Conservation (phyloP, 2,888 invertebrate genomes). For the Habroteleia sp. region DNA sequence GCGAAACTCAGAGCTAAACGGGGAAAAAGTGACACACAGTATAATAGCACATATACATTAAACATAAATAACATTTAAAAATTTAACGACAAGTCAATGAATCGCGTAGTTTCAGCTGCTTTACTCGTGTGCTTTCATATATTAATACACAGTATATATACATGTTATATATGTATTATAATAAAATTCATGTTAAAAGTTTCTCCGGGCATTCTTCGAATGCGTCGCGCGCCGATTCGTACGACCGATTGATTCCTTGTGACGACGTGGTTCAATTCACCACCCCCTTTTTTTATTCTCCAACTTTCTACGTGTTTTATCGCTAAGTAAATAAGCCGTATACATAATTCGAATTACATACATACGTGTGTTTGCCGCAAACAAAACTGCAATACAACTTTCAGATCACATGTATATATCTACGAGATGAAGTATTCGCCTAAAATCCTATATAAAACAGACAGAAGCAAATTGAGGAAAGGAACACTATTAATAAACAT, state of each 20-base stretch:
- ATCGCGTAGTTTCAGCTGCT: slow-evolving; percentile 55
- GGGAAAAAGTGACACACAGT: slow-evolving; percentile 9
- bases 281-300: slow-evolving; percentile 74
- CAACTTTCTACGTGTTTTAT: slow-evolving; percentile 77
- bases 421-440: slow-evolving; percentile 69
- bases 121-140: slow-evolving; percentile 64
- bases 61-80: slow-evolving; percentile 35
- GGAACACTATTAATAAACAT: slow-evolving; percentile 31
- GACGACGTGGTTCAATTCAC: slow-evolving; percentile 67
- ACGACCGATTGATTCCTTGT: slow-evolving; percentile 30
- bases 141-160: slow-evolving; percentile 54
- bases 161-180: slow-evolving; percentile 58
- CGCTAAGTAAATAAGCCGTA: slow-evolving; percentile 70
- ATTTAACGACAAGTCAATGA: slow-evolving; percentile 43
- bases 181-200: slow-evolving; percentile 37
- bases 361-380: slow-evolving; percentile 66
- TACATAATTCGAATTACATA: slow-evolving; percentile 65
- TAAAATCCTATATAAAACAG: slow-evolving; percentile 58
- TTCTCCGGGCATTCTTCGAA: slow-evolving; percentile 27
- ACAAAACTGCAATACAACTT: slow-evolving; percentile 68
- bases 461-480: slow-evolving; percentile 34
- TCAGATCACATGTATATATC: slow-evolving; percentile 74
- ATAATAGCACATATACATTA: slow-evolving; percentile 27
- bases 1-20: slow-evolving; percentile 4
- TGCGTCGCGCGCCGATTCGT: slow-evolving; percentile 22